Evolutionary conservation across 2,888 invertebrate species (phyloP).

Genomic region (Andrena bicolor): DNA sequence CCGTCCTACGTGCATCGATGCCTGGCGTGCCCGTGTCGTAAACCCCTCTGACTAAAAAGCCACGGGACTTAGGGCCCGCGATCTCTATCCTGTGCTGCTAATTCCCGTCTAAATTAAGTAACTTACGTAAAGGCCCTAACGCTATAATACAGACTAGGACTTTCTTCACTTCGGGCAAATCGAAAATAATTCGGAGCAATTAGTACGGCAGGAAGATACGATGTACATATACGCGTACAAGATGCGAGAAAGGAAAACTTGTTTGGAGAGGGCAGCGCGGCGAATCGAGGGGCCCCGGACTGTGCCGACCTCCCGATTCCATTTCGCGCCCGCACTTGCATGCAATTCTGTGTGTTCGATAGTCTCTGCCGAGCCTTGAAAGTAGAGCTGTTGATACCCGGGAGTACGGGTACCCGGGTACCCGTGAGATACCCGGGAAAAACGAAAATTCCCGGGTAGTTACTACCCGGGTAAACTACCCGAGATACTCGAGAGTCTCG

Average conservation of each 20-base stretch:
- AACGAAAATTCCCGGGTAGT: no score
- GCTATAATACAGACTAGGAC: slow-evolving; percentile 75
- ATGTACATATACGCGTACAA: slow-evolving; percentile 15
- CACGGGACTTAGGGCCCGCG: background rate
- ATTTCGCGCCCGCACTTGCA: background rate
- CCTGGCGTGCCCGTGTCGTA: slow-evolving; percentile 34
- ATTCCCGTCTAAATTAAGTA: slow-evolving; percentile 64
- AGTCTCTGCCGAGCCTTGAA: slow-evolving; percentile 78
- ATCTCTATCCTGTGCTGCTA: slow-evolving; percentile 35
- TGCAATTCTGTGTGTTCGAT: slow-evolving; percentile 12
- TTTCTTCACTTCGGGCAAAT: background rate
- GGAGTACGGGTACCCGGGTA: no score
- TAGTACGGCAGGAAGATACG: slow-evolving; percentile 23
- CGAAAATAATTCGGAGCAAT: slow-evolving; percentile 20
- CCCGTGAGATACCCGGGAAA: no score
- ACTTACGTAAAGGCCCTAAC: slow-evolving; percentile 79
- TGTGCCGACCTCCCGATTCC: background rate
- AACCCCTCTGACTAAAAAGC: slow-evolving; percentile 4
- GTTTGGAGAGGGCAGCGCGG: slow-evolving; percentile 8
- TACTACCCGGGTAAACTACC: no score
- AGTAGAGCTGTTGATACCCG: no score
- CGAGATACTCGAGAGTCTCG: no score
- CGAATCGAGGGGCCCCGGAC: background rate
- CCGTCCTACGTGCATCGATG: slow-evolving; percentile 13
- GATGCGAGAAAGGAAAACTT: slow-evolving; percentile 30